Evolutionary conservation across 1,140 invertebrate species (phyloP), one percentile per base, ranked within the genome.

Genomic region (Ditylenchus dipsaci): DNA sequence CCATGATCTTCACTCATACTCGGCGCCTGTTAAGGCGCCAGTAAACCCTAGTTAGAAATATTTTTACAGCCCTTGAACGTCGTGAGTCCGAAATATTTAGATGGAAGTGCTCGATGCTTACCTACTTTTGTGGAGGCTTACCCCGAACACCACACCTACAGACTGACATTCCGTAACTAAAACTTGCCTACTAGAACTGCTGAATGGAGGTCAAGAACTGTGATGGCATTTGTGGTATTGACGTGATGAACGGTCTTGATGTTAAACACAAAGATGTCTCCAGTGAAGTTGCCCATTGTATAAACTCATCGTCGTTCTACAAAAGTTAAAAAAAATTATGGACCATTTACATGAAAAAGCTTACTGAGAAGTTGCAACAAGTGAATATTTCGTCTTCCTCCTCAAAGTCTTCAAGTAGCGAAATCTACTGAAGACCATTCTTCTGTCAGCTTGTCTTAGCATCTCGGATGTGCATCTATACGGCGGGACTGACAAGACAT

Each of bases 251-350:
- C 91, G 38, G 88, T 89, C 69, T 90, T 87, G 58, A 91, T 81
- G 84, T 93, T 95, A 79, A 90, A 92, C 69, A 92, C 86, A 78
- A 91, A 89, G 15, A 95, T 88, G 80, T 95, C 91, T 19, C 93
- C 93, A 23, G 88, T 86, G 64, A 90, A 90, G 0, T 91, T 93
- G 60, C 93, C 93, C 17, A 92, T 88, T 93, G 86, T 9, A 95
- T 83, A 75, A 88, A 89, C 74, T 91, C 89, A 79, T 91, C 90
- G 76, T 88, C 89, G 13, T 90, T 88, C 88, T 90, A 83, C n/a
- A 21, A 84, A 84, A 17, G 38, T 53, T 7, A 21, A 53, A 21
- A 7, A 53, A 17, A 53, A 3, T 53, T 7, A 26, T 53, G 11
- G 33, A 38, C 11, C 3, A 7, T 53, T 53, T 33, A 57, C 65